Percentiles rank a stretch among this genome's conserved stretches.
Evolutionary conservation across 1,140 invertebrate genomes (phyloP).

Genomic region (Globodera ellingtonae): DNA sequence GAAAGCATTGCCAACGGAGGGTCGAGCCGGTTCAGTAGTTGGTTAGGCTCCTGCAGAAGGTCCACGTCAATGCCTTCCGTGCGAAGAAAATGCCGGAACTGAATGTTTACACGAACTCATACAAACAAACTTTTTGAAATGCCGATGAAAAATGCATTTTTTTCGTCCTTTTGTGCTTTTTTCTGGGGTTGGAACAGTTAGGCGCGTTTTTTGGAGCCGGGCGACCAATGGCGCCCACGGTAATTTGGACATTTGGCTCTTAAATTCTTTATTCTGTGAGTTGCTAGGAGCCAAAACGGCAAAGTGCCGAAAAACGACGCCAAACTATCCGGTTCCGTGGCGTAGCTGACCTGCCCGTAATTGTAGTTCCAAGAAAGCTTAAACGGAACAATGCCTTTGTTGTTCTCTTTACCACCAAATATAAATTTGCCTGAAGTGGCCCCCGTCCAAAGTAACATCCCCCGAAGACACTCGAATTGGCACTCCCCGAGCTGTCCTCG

Average conservation of each 20-base stretch:
- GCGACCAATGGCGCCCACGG: too few species aligned
- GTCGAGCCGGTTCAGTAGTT: slow-evolving; percentile 60
- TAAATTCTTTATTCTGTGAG: too few species aligned
- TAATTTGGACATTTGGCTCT: too few species aligned
- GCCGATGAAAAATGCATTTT: too few species aligned
- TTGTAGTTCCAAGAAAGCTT: slow-evolving; percentile 64
- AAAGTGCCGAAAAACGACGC: slow-evolving; percentile 61
- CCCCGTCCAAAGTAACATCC: slow-evolving; percentile 65
- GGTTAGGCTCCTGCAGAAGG: slow-evolving; percentile 57
- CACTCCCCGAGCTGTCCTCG: slow-evolving; percentile 2
- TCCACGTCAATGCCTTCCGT: slow-evolving; percentile 58
- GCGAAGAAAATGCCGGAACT: slow-evolving; percentile 38
- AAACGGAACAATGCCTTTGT: background rate
- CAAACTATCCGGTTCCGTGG: slow-evolving; percentile 18
- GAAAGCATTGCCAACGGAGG: slow-evolving; percentile 62
- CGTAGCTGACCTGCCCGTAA: slow-evolving; percentile 56
- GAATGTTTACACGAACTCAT: background rate
- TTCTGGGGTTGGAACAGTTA: too few species aligned
- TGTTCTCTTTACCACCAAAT: too few species aligned
- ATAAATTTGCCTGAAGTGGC: slow-evolving; percentile 52
- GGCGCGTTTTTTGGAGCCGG: too few species aligned
- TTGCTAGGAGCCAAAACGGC: background rate
- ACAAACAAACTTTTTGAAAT: slow-evolving; percentile 27
- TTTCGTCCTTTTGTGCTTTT: too few species aligned
- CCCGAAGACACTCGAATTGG: slow-evolving; percentile 36